Conservation (phyloP, 2,113 vertebrate genomes). For the Phoenicopterus ruber region DNA sequence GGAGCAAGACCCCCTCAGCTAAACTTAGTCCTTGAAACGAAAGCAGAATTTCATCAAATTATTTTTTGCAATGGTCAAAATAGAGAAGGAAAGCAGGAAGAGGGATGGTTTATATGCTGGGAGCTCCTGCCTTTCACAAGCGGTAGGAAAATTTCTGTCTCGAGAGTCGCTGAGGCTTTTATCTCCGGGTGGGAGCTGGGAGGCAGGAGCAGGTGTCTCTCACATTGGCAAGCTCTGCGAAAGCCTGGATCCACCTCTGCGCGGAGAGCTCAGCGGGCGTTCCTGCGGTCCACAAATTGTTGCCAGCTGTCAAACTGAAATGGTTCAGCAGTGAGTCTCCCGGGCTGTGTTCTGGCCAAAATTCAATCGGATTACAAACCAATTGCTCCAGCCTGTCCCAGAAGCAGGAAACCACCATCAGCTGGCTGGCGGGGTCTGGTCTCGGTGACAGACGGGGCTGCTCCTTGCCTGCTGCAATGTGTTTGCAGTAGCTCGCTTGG, state of each 20-base stretch:
- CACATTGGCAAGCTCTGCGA: not conserved
- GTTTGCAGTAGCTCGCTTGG: not conserved
- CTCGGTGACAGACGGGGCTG: not conserved
- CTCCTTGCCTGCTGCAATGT: not conserved
- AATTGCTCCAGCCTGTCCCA: slow-evolving; percentile 4
- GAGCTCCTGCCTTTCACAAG: not conserved
- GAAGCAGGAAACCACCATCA: slow-evolving; percentile 25
- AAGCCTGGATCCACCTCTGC: not conserved
- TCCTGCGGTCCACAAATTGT: not conserved
- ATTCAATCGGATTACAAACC: slow-evolving; percentile 25
- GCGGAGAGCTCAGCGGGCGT: not conserved
- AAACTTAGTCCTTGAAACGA: not conserved
- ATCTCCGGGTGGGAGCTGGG: not conserved
- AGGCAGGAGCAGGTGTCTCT: slow-evolving; percentile 34
- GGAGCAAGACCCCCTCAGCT: not conserved
- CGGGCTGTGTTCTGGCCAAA: not conserved
- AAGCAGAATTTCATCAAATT: not conserved
- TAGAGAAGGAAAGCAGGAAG: not conserved
- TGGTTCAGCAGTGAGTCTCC: not conserved
- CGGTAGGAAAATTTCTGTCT: not conserved
- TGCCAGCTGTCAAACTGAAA: slow-evolving; percentile 30
- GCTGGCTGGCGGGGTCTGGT: not conserved
- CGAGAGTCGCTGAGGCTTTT: not conserved
- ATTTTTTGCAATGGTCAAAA: not conserved
- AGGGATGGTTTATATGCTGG: not conserved